Base-by-base conservation (phyloP, 2,797 vertebrate genomes). In the Hippoglossus hippoglossus region DNA sequence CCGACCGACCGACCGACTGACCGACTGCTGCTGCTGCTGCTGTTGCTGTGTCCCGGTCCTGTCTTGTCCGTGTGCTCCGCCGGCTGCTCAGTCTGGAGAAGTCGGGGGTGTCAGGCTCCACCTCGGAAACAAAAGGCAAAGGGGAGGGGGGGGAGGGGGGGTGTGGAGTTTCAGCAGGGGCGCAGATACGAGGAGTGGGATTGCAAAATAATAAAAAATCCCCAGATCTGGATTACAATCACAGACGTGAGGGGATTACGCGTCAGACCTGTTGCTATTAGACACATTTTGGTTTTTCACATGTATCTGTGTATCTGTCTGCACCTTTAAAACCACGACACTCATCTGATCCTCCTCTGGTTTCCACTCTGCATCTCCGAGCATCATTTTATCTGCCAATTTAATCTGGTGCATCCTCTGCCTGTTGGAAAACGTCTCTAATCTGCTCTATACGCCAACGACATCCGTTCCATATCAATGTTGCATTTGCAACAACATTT, bases 71-170 rank as follows among this genome's bases (percentile, higher is more conserved):
- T 77, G 73, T 83, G 52, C 66, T 68, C 62, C 82, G 64, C 84
- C 84, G 83, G 80, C 67, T 55, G 44, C 81, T 81, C 73, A 81
- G 74, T 71, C 63, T 52, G 83, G 81, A 83, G 79, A 83, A 85
- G 81, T 88, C 88, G 86, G 87, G 87, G 83, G 74, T 88, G 15
- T 83, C 89, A 90, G 77, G 81, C 91, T 94, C 90, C 88, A 91
- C 94, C 92, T 94, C 88, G 88, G 85, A 92, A 85, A 86, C 68
- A 84, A 86, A 73, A 85, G 64, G 81, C 61, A 61, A 50, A 62
- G 26, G 6, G 44, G 44, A 19, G 44, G 44, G 18, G 44, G 15
- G 65, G 10, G 28, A n/a, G 19, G n/a, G 77, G 68, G 78, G 75
- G 79, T 61, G 82, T 22, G 82, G 0, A 36, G 78, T 49, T 51